Conservation (phyloP, 2,113 vertebrate species). For the Saccopteryx bilineata region DNA sequence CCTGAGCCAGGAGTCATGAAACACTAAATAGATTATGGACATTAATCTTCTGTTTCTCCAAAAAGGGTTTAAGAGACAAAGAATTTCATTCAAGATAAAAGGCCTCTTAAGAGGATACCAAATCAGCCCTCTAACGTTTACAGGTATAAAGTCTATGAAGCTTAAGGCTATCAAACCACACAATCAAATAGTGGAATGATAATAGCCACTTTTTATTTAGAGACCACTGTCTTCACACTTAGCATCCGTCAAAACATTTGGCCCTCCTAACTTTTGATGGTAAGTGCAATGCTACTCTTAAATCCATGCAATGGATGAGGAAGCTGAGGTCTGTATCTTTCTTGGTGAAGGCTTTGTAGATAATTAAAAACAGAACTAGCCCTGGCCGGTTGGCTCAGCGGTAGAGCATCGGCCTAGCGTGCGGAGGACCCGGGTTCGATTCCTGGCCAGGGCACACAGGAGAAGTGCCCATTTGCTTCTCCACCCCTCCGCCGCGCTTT, state of each 20-base stretch:
- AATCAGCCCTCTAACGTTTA: not conserved
- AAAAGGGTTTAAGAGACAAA: not conserved
- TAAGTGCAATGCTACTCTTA: constrained; percentile 29
- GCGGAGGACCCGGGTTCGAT: too few relatives aligned
- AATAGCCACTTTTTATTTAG: constrained; percentile 9
- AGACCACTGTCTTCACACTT: not conserved
- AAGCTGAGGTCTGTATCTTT: constrained; percentile 34
- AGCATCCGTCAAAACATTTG: not conserved
- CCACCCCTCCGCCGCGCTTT: too few relatives aligned
- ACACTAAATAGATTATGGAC: not conserved
- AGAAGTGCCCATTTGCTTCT: too few relatives aligned
- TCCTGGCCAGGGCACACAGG: too few relatives aligned
- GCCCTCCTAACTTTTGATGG: not conserved
- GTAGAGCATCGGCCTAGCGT: too few relatives aligned
- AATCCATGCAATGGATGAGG: not conserved
- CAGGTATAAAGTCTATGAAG: not conserved
- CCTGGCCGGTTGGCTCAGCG: too few relatives aligned
- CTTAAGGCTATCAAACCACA: constrained; percentile 35
- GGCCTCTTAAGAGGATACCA: not conserved
- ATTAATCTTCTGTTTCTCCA: not conserved
- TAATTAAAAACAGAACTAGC: not conserved
- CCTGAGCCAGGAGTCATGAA: not conserved
- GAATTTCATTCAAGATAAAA: not conserved
- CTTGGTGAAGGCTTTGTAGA: not conserved
- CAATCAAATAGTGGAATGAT: not conserved